Base-by-base conservation (phyloP, 1,140 invertebrate species). In the Eubasilissa regina region DNA sequence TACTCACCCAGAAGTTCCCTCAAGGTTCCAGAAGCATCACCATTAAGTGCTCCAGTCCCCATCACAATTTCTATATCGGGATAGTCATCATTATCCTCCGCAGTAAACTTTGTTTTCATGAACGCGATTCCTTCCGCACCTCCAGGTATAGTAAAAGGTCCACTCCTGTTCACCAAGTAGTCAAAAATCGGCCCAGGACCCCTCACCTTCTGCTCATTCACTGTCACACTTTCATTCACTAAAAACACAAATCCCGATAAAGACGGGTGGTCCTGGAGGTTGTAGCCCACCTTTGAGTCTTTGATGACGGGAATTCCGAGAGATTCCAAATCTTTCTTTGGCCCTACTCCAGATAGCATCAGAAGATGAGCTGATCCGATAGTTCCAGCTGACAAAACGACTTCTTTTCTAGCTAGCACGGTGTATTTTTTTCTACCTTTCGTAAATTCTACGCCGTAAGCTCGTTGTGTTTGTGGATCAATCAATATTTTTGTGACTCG, bases 61-160 rank as follows among this genome's bases (percentile, higher is more conserved):
- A 96, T 89, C 8, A 96, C 93, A 0, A 96, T 86, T 84, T 97
- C 95, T 73, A 96, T 93, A 82, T 97, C 95, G 0, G 95, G 94
- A 80, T 91, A 89, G 75, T 90, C 87, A 12, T 83, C 75, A 0
- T 84, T 81, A 12, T 84, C 81, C 58, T 87, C 84, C 47, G 83
- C 79, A 0, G 87, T 84, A 64, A 86, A 87, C 62, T 88, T 87
- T 0, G 89, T 96, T 85, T 88, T 91, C 0, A 92, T 88, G 86
- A 93, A 96, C 62, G 93, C 94, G 3, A 92, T 87, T 0, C 92
- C 94, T 83, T 95, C 93, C 0, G 93, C 93, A 0, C 94, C 94
- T 0, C 93, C 94, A 0, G 94, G 92, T 55, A 94, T 86, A 0
- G 94, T 94, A 7, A 94, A 87, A 0, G 93, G 93, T 9, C 95